phyloP scores from a whole-genome alignment of 37 sponge, comb jelly and placozoan genomes.

The Aplysina aerophoba region DNA sequence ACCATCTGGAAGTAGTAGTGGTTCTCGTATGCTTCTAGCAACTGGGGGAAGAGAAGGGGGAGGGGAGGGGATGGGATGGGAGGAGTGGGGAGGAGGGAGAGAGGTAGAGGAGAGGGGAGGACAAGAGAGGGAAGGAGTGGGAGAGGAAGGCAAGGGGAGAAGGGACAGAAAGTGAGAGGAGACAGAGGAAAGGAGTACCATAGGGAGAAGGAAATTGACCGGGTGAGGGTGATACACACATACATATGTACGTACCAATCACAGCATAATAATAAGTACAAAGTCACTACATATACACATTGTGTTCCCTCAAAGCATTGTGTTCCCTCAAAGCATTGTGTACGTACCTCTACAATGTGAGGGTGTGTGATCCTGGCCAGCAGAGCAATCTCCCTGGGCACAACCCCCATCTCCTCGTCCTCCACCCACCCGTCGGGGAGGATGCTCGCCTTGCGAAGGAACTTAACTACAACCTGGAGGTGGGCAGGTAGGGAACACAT shows the following conservation, averaged over 20 bases:
- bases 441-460: slow-evolving; percentile 82
- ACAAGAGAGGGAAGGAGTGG: too few relatives aligned
- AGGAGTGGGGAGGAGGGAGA: background rate
- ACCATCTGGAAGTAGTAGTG: slow-evolving; percentile 89
- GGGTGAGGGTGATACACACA: too few relatives aligned
- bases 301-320: too few relatives aligned
- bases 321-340: background rate
- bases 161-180: background rate
- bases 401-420: slow-evolving; percentile 71
- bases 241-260: too few relatives aligned
- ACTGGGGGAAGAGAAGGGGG: slow-evolving; percentile 22
- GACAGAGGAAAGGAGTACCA: background rate
- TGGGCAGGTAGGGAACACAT: too few relatives aligned
- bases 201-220: too few relatives aligned
- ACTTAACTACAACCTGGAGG: slow-evolving; percentile 90
- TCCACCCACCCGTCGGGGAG: slow-evolving; percentile 88
- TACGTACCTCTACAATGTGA: slow-evolving; percentile 80
- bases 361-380: slow-evolving; percentile 79
- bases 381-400: slow-evolving; percentile 80
- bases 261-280: too few relatives aligned
- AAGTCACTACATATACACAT: too few relatives aligned
- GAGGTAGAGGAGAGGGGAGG: too few relatives aligned
- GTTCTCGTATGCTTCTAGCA: slow-evolving; percentile 92
- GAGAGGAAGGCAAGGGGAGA: too few relatives aligned
- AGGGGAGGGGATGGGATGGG: background rate